Percentiles rank a stretch among this genome's conserved stretches.
Conservation (phyloP, 64 coral and sea anemone species). For the Astreopora myriophthalma region DNA sequence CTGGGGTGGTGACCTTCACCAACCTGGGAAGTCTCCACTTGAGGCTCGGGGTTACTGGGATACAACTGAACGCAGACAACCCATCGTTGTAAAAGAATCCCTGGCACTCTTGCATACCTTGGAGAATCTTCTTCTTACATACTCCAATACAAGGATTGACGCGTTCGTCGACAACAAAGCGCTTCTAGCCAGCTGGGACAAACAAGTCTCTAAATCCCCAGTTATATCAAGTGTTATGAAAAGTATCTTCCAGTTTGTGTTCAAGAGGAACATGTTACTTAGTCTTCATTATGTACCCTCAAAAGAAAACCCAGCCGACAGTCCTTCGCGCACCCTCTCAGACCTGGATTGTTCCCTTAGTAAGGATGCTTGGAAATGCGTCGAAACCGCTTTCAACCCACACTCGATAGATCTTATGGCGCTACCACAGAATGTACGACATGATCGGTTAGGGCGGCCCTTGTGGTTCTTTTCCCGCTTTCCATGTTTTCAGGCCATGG, state of each 20-base stretch:
- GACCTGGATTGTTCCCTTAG: no score
- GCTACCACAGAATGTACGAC: not conserved
- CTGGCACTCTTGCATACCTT: not conserved
- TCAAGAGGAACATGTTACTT: not conserved
- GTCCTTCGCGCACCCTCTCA: no score
- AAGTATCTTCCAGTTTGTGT: not conserved
- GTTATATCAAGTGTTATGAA: not conserved
- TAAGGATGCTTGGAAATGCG: no score
- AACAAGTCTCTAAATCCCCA: not conserved
- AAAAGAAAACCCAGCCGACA: not conserved
- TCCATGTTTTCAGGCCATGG: not conserved
- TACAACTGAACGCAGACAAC: not conserved
- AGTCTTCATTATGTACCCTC: not conserved
- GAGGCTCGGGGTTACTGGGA: slow-evolving; percentile 16
- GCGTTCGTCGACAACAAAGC: slow-evolving; percentile 12
- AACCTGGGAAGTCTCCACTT: no score
- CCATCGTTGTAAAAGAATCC: not conserved
- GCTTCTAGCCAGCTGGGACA: slow-evolving; percentile 15
- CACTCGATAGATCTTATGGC: no score
- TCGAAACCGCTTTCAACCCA: no score
- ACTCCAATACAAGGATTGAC: not conserved
- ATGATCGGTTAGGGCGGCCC: not conserved
- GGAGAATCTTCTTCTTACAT: not conserved
- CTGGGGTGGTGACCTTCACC: not conserved
- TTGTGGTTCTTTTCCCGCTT: slow-evolving; percentile 3